Percentiles rank a stretch among this genome's conserved stretches.
phyloP scores from a whole-genome alignment of 2,797 vertebrate genomes.

The Hypotaenidia philippensis region DNA sequence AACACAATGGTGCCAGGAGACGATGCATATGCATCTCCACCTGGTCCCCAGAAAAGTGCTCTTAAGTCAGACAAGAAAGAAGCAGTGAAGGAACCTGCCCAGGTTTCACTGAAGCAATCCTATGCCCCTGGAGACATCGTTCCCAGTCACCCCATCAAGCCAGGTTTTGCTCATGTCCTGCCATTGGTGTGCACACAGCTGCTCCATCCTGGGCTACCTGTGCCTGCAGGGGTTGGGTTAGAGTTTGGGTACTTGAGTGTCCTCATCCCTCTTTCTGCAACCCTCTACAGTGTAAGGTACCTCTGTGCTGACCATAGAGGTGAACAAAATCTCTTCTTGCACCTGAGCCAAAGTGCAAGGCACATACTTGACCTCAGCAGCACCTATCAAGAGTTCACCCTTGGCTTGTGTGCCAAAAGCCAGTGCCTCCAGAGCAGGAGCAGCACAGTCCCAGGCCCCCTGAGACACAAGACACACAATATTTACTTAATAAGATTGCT shows the following conservation, averaged over 20 bases:
- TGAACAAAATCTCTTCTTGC: background rate
- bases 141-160: background rate
- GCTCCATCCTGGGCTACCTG: background rate
- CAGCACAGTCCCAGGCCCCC: background rate
- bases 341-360: background rate
- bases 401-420: background rate
- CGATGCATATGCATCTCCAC: background rate
- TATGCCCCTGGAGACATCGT: background rate
- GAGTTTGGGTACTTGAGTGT: background rate
- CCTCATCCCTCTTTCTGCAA: background rate
- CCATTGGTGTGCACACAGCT: background rate
- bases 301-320: background rate
- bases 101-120: background rate
- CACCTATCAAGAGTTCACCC: background rate
- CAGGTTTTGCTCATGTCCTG: background rate
- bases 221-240: background rate
- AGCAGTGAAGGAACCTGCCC: background rate
- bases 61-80: background rate
- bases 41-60: background rate
- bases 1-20: background rate
- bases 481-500: background rate
- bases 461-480: background rate
- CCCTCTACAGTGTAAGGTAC: background rate
- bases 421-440: background rate
- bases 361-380: background rate